A percentile compares a stretch with the other conserved stretches of the same genome.
phyloP scores from a whole-genome alignment of 2,797 vertebrate genomes.

The Salmo trutta region DNA sequence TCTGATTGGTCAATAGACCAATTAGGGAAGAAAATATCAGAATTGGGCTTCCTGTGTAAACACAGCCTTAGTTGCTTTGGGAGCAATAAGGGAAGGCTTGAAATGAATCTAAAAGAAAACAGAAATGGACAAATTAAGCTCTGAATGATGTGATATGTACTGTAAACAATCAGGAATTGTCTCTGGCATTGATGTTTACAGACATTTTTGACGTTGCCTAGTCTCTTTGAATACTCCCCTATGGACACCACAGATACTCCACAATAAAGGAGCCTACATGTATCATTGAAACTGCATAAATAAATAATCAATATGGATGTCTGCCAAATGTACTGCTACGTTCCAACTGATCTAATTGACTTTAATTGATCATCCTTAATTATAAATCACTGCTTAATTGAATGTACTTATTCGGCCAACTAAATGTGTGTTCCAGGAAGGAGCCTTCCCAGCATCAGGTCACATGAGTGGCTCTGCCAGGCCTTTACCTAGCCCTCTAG shows the following conservation, averaged over 20 bases:
- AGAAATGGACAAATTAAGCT: constrained; percentile 55
- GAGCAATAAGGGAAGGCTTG: constrained; percentile 46
- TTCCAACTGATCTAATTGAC: constrained; percentile 33
- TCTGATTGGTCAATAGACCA: no score
- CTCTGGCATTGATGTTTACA: constrained; percentile 66
- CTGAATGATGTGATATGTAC: constrained; percentile 61
- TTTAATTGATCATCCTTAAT: neutral
- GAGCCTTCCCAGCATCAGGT: constrained; percentile 1
- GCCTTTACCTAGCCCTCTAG: constrained; percentile 46
- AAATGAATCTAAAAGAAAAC: constrained; percentile 55
- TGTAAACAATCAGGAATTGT: constrained; percentile 55
- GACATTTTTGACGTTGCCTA: constrained; percentile 57
- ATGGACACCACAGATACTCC: neutral
- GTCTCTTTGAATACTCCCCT: neutral
- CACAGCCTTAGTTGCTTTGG: constrained; percentile 44
- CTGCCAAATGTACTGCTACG: neutral
- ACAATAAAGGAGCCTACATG: neutral
- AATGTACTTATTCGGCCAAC: neutral
- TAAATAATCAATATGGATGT: neutral
- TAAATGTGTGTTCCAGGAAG: neutral
- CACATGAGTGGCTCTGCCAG: constrained; percentile 18
- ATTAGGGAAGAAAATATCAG: no score
- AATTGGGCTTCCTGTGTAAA: no score
- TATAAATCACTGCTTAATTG: neutral
- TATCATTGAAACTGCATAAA: no score